Evolutionary conservation across 2,113 vertebrate species (phyloP), one percentile per base, ranked within the genome.

Genomic region (Nannospalax galili): DNA sequence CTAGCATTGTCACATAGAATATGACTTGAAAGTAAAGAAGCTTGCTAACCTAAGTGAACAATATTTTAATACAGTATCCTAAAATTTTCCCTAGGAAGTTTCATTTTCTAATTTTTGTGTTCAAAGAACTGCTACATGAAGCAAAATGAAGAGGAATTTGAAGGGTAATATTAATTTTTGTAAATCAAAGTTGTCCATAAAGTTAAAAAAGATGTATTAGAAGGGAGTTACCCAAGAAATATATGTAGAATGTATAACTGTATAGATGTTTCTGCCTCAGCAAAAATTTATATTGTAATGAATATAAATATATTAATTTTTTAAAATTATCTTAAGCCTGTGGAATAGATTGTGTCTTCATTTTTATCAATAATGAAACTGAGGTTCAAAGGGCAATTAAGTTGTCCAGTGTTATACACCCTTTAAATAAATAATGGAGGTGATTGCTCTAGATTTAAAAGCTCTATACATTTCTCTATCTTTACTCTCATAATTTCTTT

Each of bases 71-170:
- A 74, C 26, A 92, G 7, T 73, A 32, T 77, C 19, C 22, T 80
- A 65, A 85, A 70, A 12, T 48, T 92, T 96, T 87, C n/a, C n/a
- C n/a, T n/a, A 64, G 40, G 75, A 81, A 92, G 82, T 8, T 60
- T 67, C 88, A 37, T 42, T 95, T 88, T 89, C 3, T 81, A 58
- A 58, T 91, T 79, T 75, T 92, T 60, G 9, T 84, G 7, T 92
- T 85, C n/a, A 92, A 37, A 90, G 30, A 97, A 77, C 7, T 87
- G 42, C 82, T 64, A 74, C 16, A 37, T 58, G 28, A 74, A 73
- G 32, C 67, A 72, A 70, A 93, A 77, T 62, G 28, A 84, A 85
- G 14, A 94, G 6, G 64, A 11, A 42, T 82, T 72, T 78, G 75
- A 62, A 22, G 74, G 40, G 56, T 52, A 60, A 48, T 73, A 7